Evolutionary conservation across 1,140 invertebrate species (phyloP), one percentile per base, ranked within the genome.

Genomic region (Acromyrmex charruanus): DNA sequence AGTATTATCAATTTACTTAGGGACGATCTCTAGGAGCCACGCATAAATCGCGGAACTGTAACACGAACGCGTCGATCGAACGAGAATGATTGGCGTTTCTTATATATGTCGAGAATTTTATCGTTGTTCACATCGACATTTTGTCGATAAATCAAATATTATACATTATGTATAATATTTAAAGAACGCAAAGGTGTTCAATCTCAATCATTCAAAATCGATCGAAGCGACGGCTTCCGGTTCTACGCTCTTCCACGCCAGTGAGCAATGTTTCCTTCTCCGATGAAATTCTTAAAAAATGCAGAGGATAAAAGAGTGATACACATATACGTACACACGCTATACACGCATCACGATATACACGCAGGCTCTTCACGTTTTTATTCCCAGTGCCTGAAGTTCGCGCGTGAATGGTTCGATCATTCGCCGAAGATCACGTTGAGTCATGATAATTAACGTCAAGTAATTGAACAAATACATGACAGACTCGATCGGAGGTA

Each of bases 241-340:
- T 90, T 89, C 92, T 90, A 88, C 72, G 89, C 89, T 93, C 90
- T 91, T 93, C 88, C 91, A 88, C 88, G 86, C 74, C 65, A 91
- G 71, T 87, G 81, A 92, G 90, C 89, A 90, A 93, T 93, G 90
- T 94, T 93, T 94, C 89, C 92, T 92, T 93, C 91, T 93, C 92
- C 92, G 92, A 92, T 90, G 84, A 91, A 92, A 91, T 92, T 93
- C 85, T 90, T 75, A 63, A 77, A 77, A 93, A 91, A 87, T 85
- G 88, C 81, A 88, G 72, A 91, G 82, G 88, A 86, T 72, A 74
- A 86, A 87, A 66, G 44, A 82, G 75, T 21, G 53, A 88, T 61
- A 84, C 35, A 59, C 59, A 68, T 65, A 68, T 21, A 80, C 49
- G 35, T 51, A 74, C 55, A 88, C 69, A 86, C 35, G 68, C 65